Conservation (phyloP, 2,888 invertebrate species). For the Piscicola geometra region DNA sequence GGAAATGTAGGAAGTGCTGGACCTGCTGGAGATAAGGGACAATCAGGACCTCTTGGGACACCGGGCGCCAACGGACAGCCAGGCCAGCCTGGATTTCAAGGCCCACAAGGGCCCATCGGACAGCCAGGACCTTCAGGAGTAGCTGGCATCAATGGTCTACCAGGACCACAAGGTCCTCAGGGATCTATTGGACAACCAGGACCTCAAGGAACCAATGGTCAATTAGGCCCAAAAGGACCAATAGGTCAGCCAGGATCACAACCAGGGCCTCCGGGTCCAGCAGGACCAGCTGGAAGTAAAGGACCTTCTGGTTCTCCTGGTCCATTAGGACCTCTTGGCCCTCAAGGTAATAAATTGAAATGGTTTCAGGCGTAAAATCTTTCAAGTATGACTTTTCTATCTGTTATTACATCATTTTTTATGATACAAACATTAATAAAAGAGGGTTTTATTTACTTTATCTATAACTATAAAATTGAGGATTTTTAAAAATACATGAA, state of each 20-base stretch:
- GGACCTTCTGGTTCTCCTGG: constrained; percentile 57
- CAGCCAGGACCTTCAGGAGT: constrained; percentile 39
- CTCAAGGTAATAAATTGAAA: not conserved
- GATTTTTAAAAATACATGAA: too few relatives aligned
- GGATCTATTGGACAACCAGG: constrained; percentile 20
- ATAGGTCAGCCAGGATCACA: constrained; percentile 35
- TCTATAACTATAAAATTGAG: too few relatives aligned
- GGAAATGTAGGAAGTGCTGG: constrained; percentile 34
- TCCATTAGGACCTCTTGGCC: not conserved
- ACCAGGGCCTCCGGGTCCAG: constrained; percentile 36
- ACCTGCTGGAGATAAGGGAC: constrained; percentile 27
- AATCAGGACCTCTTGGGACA: constrained; percentile 37
- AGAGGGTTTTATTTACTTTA: too few relatives aligned
- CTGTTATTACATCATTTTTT: not conserved
- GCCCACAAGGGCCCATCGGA: constrained; percentile 37
- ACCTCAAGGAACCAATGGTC: constrained; percentile 32
- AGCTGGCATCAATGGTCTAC: constrained; percentile 42
- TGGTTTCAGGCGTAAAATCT: not conserved
- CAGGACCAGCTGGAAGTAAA: constrained; percentile 55
- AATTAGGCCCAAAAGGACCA: constrained; percentile 26
- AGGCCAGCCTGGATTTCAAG: constrained; percentile 37
- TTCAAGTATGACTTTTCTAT: not conserved
- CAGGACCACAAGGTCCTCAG: constrained; percentile 38
- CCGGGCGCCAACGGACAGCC: constrained; percentile 38
- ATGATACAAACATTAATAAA: not conserved